Conservation (phyloP, 1,140 invertebrate genomes). For the Neodiprion virginianus region DNA sequence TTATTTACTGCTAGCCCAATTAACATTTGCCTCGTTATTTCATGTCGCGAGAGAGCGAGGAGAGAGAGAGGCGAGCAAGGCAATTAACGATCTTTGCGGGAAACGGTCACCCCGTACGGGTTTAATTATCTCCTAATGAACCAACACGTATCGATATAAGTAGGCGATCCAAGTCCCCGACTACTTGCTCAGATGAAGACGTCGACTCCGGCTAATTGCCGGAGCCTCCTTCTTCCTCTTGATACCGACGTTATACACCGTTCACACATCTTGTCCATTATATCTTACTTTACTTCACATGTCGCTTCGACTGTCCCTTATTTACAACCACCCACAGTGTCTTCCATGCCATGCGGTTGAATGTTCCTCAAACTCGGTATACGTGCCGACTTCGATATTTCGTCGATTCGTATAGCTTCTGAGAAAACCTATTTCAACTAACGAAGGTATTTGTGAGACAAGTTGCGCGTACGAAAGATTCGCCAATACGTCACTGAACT, state of each 20-base stretch:
- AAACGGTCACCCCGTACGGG: conserved; percentile 18
- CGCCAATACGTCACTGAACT: no score
- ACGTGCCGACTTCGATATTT: background rate
- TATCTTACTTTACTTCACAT: no score
- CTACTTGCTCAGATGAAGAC: conserved; percentile 33
- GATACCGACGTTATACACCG: no score
- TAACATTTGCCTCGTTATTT: conserved; percentile 25
- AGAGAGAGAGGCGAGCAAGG: background rate
- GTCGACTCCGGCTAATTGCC: conserved; percentile 36
- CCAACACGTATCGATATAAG: conserved; percentile 23
- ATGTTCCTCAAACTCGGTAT: background rate
- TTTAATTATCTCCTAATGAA: conserved; percentile 33
- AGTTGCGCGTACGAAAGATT: no score
- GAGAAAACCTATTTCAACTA: no score
- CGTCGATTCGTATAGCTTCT: no score
- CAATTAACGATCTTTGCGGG: conserved; percentile 15
- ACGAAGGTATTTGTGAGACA: no score
- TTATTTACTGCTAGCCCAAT: conserved; percentile 26
- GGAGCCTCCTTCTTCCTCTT: background rate
- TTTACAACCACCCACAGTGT: no score
- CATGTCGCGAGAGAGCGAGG: background rate
- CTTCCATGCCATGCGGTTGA: background rate
- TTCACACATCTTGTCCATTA: no score
- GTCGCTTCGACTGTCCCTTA: no score
- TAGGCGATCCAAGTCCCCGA: background rate